phyloP scores from a whole-genome alignment of 2,113 vertebrate genomes.

The Oreochromis spilurus region DNA sequence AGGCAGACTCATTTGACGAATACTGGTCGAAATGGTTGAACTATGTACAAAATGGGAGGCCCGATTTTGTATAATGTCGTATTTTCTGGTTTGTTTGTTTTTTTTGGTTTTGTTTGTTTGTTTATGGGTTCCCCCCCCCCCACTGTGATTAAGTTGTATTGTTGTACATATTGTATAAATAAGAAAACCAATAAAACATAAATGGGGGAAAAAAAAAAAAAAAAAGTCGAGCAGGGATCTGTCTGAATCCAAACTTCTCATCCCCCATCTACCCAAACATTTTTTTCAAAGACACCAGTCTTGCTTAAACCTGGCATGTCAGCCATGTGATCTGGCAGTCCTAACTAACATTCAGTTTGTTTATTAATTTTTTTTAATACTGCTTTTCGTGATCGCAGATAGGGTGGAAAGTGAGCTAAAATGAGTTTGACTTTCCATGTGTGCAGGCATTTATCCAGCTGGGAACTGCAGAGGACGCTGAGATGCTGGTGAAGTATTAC shows the following conservation, averaged over 20 bases:
- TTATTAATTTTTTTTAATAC: not conserved
- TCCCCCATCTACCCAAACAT: not conserved
- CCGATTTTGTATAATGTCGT: not conserved
- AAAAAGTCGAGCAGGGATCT: not conserved
- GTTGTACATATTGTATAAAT: not conserved
- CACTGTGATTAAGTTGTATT: not conserved
- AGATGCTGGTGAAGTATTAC: slow-evolving; percentile 93
- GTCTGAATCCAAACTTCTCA: not conserved
- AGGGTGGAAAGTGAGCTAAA: not conserved
- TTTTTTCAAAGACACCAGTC: not conserved
- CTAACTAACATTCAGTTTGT: not conserved
- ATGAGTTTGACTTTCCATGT: not conserved
- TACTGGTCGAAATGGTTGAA: not conserved
- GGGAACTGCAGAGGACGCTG: slow-evolving; percentile 85
- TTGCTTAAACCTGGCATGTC: not conserved
- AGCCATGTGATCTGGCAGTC: not conserved
- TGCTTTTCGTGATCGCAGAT: not conserved
- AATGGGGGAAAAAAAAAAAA: too few species aligned
- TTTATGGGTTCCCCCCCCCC: rapidly evolving
- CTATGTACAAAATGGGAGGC: not conserved
- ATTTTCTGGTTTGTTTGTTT: not conserved
- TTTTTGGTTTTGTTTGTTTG: not conserved
- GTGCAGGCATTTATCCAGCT: slow-evolving; percentile 90
- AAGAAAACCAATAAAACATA: not conserved
- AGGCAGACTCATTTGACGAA: not conserved